These are phyloP conservation scores for Melanerpes formicivorus DNA, from an alignment of 2,113 vertebrate genomes.

Conservation along the genomic window DNA sequence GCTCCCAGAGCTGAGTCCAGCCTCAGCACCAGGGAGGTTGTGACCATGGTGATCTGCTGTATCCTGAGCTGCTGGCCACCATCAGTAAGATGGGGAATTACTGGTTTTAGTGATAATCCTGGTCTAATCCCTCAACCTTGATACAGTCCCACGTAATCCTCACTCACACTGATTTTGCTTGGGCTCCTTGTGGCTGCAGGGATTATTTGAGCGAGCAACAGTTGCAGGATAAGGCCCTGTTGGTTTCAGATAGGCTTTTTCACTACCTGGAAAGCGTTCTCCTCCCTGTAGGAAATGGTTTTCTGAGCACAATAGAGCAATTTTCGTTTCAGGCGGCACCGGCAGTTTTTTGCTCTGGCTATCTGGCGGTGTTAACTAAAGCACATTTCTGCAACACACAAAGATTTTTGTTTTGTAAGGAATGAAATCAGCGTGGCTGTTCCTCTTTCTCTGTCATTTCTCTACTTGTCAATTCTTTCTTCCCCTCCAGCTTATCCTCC, in stretches of 20 bases:
- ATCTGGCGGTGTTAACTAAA: constrained; percentile 42
- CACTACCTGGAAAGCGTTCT: constrained; percentile 6
- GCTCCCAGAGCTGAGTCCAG: background rate
- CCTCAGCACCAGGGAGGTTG: fast-evolving
- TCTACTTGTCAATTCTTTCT: constrained; percentile 65
- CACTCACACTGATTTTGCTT: constrained; percentile 33
- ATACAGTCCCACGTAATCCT: constrained; percentile 21
- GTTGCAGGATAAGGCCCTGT: constrained; percentile 22
- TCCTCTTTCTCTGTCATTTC: constrained; percentile 61
- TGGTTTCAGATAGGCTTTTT: constrained; percentile 45
- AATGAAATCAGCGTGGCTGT: constrained; percentile 59
- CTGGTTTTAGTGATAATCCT: constrained; percentile 47
- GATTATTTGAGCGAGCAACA: constrained; percentile 37
- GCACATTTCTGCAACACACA: constrained; percentile 45
- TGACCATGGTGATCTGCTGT: fast-evolving
- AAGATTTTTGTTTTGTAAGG: constrained; percentile 60
- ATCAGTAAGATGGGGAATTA: constrained; percentile 50
- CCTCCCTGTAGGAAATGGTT: background rate
- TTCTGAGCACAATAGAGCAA: constrained; percentile 63
- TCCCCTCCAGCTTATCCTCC: constrained; percentile 64
- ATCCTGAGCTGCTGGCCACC: background rate
- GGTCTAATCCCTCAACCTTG: constrained; percentile 47
- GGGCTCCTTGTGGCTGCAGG: background rate
- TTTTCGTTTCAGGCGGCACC: constrained; percentile 22
- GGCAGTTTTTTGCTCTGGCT: constrained; percentile 23